Base-by-base conservation (phyloP, 2,797 vertebrate species). In the Pangasius larnaudii region DNA sequence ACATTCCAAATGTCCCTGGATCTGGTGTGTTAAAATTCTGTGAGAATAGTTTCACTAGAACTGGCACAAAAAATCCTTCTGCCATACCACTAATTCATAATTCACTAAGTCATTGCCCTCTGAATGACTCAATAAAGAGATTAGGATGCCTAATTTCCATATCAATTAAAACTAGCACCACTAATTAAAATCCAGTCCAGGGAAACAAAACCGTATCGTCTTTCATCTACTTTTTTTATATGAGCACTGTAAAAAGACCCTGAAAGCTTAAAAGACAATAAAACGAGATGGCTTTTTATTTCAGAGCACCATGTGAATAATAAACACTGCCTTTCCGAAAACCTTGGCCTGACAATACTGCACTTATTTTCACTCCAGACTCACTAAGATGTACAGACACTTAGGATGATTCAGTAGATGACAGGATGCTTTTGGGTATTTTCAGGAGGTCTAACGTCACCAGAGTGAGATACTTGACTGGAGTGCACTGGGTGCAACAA, bases 161-260 rank as follows among this genome's bases (percentile, higher is more conserved):
- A 11, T 80, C 53, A 87, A 30, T 61, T 80, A 80, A 77, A 58
- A 61, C 56, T 22, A 65, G 58, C 14, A 27, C 24, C 16, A 27
- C 22, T 84, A 67, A 87, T 89, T 72, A 63, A 85, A 65, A 58
- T 84, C 63, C 59, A 56, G 67, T 46, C 42, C 65, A 85, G 42
- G 56, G 22, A 87, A 81, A 85, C 59, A 30, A 63, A 78, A 49
- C 36, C 5, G 22, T 36, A 58, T 79, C 13, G 22, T 65, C 61
- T 85, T 72, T 89, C 72, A 72, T 77, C 42, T 80, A 51, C 1
- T 11, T 61, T 49, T 49, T 87, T 89, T 72, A 42, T 65, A 18
- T 81, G 36, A 72, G 36, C 2, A 2, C 22, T 22, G 30, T 89
- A 53, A 85, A 69, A 67, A 36, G 69, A 84, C 1, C 14, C 6